phyloP scores from a whole-genome alignment of 2,888 invertebrate species.

The Acleris holmiana region DNA sequence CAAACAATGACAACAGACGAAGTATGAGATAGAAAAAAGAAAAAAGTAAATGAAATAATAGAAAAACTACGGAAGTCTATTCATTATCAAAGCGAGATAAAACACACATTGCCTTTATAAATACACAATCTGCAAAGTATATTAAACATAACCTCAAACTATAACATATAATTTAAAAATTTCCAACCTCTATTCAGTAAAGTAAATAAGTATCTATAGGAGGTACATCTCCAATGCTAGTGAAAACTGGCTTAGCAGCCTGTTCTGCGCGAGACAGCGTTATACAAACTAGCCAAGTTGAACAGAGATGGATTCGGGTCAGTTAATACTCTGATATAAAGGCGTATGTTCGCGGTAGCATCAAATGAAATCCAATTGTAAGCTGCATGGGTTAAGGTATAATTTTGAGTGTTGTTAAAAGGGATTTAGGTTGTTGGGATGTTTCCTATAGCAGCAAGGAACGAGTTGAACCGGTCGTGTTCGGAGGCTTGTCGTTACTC shows the following conservation, averaged over 20 bases:
- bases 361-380: conserved; percentile 37
- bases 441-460: conserved; percentile 48
- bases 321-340: conserved; percentile 35
- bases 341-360: conserved; percentile 9
- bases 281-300: conserved; percentile 29
- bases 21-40: no score
- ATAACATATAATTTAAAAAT: not conserved
- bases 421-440: conserved; percentile 38
- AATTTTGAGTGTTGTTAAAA: conserved; percentile 33
- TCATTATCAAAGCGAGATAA: no score
- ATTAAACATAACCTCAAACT: not conserved
- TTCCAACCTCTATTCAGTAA: conserved; percentile 9
- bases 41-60: no score
- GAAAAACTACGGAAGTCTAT: no score
- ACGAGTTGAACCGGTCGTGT: conserved; percentile 65
- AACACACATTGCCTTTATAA: no score
- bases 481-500: conserved; percentile 67
- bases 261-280: conserved; percentile 52
- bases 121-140: not conserved
- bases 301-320: conserved; percentile 42
- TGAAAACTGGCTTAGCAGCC: conserved; percentile 71
- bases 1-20: no score
- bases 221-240: conserved; percentile 52
- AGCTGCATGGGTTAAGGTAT: conserved; percentile 19
- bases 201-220: conserved; percentile 19